Conservation (phyloP, 2,888 invertebrate genomes). For the Harpalus rubripes region DNA sequence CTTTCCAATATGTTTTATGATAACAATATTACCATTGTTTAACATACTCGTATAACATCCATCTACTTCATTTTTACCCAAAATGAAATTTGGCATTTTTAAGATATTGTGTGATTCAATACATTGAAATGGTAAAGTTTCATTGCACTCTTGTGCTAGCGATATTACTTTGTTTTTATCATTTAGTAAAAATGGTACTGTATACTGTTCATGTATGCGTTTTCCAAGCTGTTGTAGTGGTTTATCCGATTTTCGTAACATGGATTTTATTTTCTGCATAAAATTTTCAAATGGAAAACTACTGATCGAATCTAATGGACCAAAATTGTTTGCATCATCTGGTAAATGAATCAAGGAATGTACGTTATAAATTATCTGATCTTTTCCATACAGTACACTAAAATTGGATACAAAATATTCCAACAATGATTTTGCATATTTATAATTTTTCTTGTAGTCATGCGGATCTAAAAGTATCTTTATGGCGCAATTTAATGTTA, state of each 20-base stretch:
- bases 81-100: too few species aligned
- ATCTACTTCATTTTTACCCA: too few species aligned
- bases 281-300: slow-evolving; percentile 28
- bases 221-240: not conserved
- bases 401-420: not conserved
- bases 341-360: not conserved
- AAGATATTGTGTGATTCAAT: too few species aligned
- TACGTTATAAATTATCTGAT: not conserved
- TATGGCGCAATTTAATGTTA: not conserved
- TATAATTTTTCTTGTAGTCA: not conserved
- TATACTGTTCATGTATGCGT: too few species aligned
- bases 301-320: slow-evolving; percentile 14
- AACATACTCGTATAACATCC: too few species aligned
- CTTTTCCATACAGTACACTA: not conserved
- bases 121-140: too few species aligned
- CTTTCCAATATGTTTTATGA: too few species aligned
- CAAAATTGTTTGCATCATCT: slow-evolving; percentile 10
- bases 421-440: not conserved
- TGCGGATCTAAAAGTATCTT: not conserved
- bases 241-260: slow-evolving; percentile 20
- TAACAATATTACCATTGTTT: too few species aligned
- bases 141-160: too few species aligned
- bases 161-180: too few species aligned
- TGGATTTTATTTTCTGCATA: too few species aligned
- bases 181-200: too few species aligned